Evolutionary conservation across 2,888 invertebrate genomes (phyloP).

Genomic region (Sminthurides aquaticus): DNA sequence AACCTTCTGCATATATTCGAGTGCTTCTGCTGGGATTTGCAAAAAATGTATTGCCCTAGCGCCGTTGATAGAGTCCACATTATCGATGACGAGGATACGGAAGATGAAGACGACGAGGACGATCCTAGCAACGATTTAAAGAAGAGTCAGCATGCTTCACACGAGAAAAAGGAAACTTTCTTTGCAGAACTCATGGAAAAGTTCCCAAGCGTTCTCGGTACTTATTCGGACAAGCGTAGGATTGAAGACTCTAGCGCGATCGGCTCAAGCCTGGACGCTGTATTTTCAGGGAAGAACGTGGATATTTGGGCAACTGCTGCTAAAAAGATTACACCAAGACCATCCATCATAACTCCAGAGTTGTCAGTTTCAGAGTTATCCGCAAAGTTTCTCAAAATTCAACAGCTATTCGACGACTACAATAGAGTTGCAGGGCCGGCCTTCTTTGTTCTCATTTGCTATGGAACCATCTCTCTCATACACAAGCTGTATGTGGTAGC

Average conservation of each 20-base stretch:
- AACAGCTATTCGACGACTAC: constrained; percentile 17
- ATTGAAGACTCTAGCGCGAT: not conserved
- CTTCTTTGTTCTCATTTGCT: constrained; percentile 8
- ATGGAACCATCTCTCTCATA: constrained; percentile 6
- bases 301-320: constrained; percentile 1
- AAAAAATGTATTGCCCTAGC: constrained; percentile 11
- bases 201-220: not conserved
- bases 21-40: constrained; percentile 11
- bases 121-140: constrained; percentile 6
- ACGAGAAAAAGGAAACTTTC: not conserved
- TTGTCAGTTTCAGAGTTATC: constrained; percentile 1
- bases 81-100: constrained; percentile 1
- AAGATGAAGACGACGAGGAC: constrained; percentile 1
- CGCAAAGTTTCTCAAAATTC: constrained; percentile 12
- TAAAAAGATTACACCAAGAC: not conserved
- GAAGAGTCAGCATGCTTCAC: not conserved
- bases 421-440: constrained; percentile 8
- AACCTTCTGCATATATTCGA: constrained; percentile 15
- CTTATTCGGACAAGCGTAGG: not conserved
- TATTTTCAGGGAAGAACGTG: not conserved
- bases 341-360: not conserved
- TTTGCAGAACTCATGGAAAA: not conserved
- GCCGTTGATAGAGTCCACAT: constrained; percentile 11
- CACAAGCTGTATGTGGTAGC: constrained; percentile 18
- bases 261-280: not conserved